Conservation (phyloP, 2,888 invertebrate species). For the Cerceris ruficornis region DNA sequence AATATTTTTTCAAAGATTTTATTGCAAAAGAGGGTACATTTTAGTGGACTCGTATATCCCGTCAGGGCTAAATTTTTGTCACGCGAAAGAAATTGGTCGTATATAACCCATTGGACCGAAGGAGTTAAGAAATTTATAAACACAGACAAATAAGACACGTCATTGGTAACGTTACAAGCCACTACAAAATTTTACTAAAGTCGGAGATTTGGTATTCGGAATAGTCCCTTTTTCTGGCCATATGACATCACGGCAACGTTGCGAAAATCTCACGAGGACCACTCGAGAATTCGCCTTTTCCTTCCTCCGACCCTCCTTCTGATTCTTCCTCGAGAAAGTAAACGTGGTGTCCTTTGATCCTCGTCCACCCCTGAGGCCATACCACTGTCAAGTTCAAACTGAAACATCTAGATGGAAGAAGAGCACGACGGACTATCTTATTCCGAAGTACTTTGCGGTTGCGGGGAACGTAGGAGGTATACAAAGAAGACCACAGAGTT, state of each 20-base stretch:
- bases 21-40: too few species aligned
- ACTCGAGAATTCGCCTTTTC: not conserved
- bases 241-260: constrained; percentile 10
- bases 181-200: too few species aligned
- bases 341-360: constrained; percentile 56
- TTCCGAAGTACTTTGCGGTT: constrained; percentile 21
- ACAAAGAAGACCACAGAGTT: constrained; percentile 23
- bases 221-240: not conserved
- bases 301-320: not conserved
- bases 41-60: too few species aligned
- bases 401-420: constrained; percentile 33
- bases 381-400: constrained; percentile 54
- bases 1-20: too few species aligned
- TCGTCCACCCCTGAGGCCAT: constrained; percentile 36
- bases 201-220: too few species aligned
- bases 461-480: constrained; percentile 1
- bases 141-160: too few species aligned
- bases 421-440: constrained; percentile 38
- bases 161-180: too few species aligned
- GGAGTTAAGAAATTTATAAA: too few species aligned
- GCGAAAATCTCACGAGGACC: not conserved
- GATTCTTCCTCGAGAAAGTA: constrained; percentile 31
- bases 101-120: too few species aligned
- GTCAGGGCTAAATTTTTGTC: too few species aligned
- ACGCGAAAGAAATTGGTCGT: too few species aligned